These are phyloP conservation scores for Laticauda laticaudata DNA, from an alignment of 2,113 vertebrate species.

Conservation along the genomic window DNA sequence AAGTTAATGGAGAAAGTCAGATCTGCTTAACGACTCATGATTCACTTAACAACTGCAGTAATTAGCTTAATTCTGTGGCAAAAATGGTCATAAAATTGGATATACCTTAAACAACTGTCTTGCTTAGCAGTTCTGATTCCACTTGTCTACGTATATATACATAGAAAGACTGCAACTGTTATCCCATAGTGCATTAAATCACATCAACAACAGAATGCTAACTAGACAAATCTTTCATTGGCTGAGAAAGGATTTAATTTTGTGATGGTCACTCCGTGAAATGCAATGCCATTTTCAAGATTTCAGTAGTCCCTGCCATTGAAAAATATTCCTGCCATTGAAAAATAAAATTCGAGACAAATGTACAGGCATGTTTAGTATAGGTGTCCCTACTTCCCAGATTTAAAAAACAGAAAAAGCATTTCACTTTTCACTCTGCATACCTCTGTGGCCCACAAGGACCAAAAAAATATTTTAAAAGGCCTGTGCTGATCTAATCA, in stretches of 20 bases:
- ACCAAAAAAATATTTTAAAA: not conserved
- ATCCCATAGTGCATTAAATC: not conserved
- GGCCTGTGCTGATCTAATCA: not conserved
- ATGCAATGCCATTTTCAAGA: not conserved
- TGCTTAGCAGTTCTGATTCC: not conserved
- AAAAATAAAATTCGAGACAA: not conserved
- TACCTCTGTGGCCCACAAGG: not conserved
- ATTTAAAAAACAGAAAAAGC: not conserved
- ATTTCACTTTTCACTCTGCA: not conserved
- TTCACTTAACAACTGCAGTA: not conserved
- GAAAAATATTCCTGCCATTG: not conserved
- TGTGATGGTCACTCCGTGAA: not conserved
- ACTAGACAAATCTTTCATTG: not conserved
- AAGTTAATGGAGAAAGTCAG: not conserved
- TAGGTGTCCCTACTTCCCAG: not conserved
- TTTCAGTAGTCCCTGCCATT: not conserved
- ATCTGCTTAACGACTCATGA: not conserved
- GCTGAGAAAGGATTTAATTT: not conserved
- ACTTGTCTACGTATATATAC: not conserved
- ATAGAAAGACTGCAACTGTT: not conserved
- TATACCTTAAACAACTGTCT: not conserved
- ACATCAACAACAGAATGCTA: not conserved
- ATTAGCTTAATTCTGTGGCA: not conserved
- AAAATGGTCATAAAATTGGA: not conserved
- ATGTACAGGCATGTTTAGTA: not conserved